Percentiles rank a stretch among this genome's conserved stretches.
phyloP scores from a whole-genome alignment of 2,797 vertebrate genomes.

The Siniperca scherzeri region DNA sequence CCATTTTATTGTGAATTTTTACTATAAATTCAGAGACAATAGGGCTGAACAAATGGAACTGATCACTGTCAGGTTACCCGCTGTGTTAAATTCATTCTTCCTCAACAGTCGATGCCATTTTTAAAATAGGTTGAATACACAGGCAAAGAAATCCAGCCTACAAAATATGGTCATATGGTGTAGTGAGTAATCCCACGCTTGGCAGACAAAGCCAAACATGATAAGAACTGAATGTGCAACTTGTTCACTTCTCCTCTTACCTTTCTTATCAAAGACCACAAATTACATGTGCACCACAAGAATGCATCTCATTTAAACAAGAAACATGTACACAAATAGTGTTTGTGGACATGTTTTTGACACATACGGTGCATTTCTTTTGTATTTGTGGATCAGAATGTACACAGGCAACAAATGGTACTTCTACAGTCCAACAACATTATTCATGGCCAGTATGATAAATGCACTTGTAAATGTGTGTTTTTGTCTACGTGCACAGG shows the following conservation, averaged over 20 bases:
- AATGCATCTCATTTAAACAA: constrained; percentile 3
- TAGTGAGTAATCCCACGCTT: constrained; percentile 42
- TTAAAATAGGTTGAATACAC: constrained; percentile 5
- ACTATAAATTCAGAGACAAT: neutral
- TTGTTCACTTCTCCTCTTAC: constrained; percentile 13
- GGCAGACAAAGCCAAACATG: constrained; percentile 45
- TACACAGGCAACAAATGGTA: neutral
- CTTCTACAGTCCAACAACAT: neutral
- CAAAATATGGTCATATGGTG: constrained; percentile 37
- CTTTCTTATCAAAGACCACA: constrained; percentile 13
- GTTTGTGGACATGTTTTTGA: neutral
- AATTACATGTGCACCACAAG: neutral
- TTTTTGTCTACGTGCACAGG: constrained; percentile 48
- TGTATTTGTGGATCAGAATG: neutral
- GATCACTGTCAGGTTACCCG: neutral
- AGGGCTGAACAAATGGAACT: neutral
- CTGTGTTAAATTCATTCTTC: neutral
- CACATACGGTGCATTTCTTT: neutral
- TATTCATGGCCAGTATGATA: constrained; percentile 18
- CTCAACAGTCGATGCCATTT: neutral
- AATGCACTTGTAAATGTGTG: constrained; percentile 38
- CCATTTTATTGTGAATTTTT: neutral
- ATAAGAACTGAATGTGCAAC: constrained; percentile 45
- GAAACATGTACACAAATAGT: neutral
- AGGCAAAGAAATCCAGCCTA: constrained; percentile 20